Base-by-base conservation (phyloP, 2,888 invertebrate genomes). In the Aleiodes alternator region DNA sequence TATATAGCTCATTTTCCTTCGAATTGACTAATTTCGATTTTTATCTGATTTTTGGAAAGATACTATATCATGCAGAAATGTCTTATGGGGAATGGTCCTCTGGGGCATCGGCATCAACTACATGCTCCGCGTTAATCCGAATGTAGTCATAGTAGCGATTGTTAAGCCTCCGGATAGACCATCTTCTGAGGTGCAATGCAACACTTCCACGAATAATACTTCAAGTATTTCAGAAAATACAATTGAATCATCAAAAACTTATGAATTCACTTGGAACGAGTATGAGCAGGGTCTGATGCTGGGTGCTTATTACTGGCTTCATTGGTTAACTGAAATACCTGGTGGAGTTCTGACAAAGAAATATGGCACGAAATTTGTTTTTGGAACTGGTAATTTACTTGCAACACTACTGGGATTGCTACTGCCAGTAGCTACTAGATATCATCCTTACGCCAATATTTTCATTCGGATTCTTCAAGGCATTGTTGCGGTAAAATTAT, bases 231-330 rank as follows among this genome's bases (percentile, higher is more conserved):
- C 23, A 23, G 23, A 23, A 23, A 23, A 2, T 23, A 23, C 48
- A 50, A 50, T 50, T 38, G 0, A 53, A 31, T 6, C 38, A 16
- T 9, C 16, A 48, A 16, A 4, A 66, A 43, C 48, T 38, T 48
- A 57, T 48, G 11, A 72, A 64, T 51, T 61, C 31, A 85, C 90
- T 23, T 95, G 95, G 94, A 92, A 92, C 83, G 93, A 93, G 82
- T 91, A 92, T 81, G 90, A 93, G 73, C 94, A 94, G 86, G 93
- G 93, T 8, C 82, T 92, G 53, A 90, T 93, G 8, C 87, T 95
- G 72, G 94, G 94, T 0, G 92, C 93, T 0, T 95, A 94, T 85
- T 95, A 94, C 87, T 95, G 94, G 93, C 88, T 94, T 1, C 94
- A 95, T 84, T 94, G 94, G 92, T 64, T 93, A 0, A 92, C 93